phyloP scores from a whole-genome alignment of 2,797 vertebrate species.

The Coendou prehensilis region DNA sequence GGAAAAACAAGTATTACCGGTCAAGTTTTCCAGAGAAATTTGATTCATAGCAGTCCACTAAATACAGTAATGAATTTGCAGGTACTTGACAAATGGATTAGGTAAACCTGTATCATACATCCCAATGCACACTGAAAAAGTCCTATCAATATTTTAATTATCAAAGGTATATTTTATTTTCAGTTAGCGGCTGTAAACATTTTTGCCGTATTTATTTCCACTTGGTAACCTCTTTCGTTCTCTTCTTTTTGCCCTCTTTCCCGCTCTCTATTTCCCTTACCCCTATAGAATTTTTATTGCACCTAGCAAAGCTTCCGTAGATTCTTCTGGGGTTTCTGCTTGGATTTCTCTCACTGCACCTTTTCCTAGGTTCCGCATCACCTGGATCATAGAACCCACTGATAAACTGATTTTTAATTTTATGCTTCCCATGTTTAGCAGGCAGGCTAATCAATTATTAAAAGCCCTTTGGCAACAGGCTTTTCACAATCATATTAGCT shows the following conservation, averaged over 20 bases:
- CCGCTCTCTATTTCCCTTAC: neutral
- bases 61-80: neutral
- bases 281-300: neutral
- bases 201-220: neutral
- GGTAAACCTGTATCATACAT: neutral
- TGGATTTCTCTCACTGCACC: conserved; percentile 13
- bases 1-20: neutral
- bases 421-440: conserved; percentile 63
- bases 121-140: neutral
- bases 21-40: neutral
- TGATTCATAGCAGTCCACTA: neutral
- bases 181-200: neutral
- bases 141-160: neutral
- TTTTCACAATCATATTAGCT: conserved; percentile 49
- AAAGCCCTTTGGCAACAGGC: conserved; percentile 65
- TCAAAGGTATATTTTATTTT: conserved; percentile 22
- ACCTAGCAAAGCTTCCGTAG: neutral
- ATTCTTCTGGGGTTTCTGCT: neutral
- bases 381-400: conserved; percentile 25
- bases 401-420: conserved; percentile 71
- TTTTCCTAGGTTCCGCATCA: conserved; percentile 31
- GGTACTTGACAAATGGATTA: neutral
- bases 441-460: conserved; percentile 75
- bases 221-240: neutral
- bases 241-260: neutral